A percentile compares a stretch with the other conserved stretches of the same genome.
phyloP scores from a whole-genome alignment of 2,888 invertebrate species.

The Dastarcus helophoroides region DNA sequence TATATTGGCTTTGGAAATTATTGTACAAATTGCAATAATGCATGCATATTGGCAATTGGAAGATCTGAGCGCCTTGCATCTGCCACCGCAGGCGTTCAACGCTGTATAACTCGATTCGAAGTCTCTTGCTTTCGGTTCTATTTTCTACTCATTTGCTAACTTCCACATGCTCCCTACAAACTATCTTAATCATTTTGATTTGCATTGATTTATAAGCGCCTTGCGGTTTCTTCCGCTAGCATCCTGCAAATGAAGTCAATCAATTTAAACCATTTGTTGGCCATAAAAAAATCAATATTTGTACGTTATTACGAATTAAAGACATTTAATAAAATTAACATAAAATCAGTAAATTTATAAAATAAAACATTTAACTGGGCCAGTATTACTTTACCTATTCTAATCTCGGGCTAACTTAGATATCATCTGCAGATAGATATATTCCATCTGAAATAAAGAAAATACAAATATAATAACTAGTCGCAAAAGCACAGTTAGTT shows the following conservation, averaged over 20 bases:
- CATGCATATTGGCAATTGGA: constrained; percentile 33
- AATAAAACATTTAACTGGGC: no score
- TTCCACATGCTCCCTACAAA: constrained; percentile 16
- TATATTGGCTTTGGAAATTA: constrained; percentile 30
- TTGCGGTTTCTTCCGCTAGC: not conserved
- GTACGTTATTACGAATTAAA: not conserved
- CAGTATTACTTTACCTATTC: no score
- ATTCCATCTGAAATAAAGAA: no score
- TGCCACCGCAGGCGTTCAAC: constrained; percentile 22
- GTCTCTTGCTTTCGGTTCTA: constrained; percentile 20
- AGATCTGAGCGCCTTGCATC: constrained; percentile 22
- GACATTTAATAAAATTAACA: constrained; percentile 1
- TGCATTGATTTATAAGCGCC: constrained; percentile 14
- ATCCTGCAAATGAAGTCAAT: no score
- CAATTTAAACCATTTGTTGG: not conserved
- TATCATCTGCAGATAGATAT: no score
- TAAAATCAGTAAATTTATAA: not conserved
- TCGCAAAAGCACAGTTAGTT: no score
- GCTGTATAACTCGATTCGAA: constrained; percentile 21
- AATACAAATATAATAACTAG: no score
- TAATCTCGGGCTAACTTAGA: no score
- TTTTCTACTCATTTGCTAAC: constrained; percentile 21
- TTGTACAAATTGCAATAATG: constrained; percentile 32
- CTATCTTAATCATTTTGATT: constrained; percentile 19
- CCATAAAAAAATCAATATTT: not conserved